A percentile compares a stretch with the other conserved stretches of the same genome.
Evolutionary conservation across 1,140 invertebrate genomes (phyloP).

Genomic region (Medauroidea extradentata): DNA sequence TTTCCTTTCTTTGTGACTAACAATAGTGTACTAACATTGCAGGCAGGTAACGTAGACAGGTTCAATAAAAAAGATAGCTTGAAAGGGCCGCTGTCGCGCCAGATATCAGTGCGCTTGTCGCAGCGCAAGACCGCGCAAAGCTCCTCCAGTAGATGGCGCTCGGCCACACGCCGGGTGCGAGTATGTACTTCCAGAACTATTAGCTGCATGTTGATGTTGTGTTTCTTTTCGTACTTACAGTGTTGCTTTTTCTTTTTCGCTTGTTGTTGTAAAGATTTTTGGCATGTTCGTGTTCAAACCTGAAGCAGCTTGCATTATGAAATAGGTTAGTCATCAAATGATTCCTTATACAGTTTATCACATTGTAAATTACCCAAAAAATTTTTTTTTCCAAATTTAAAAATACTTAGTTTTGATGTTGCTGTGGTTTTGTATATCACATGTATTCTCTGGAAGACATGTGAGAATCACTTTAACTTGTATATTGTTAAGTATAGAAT

Average conservation of each 20-base stretch:
- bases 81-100: slow-evolving; percentile 46
- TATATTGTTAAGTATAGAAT: too few relatives aligned
- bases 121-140: slow-evolving; percentile 33
- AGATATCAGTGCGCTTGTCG: slow-evolving; percentile 45
- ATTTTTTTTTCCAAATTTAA: too few relatives aligned
- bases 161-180: slow-evolving; percentile 60
- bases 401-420: too few relatives aligned
- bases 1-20: too few relatives aligned
- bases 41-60: neutral
- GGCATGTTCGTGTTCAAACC: too few relatives aligned
- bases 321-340: too few relatives aligned
- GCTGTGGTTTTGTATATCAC: too few relatives aligned
- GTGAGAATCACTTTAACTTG: too few relatives aligned
- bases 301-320: too few relatives aligned
- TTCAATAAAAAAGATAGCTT: neutral
- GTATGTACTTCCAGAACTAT: slow-evolving; percentile 41
- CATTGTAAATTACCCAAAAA: too few relatives aligned
- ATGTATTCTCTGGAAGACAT: too few relatives aligned
- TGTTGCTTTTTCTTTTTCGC: neutral
- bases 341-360: too few relatives aligned
- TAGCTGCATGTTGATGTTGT: neutral
- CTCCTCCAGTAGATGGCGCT: slow-evolving; percentile 51
- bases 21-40: slow-evolving; percentile 1
- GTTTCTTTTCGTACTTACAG: neutral
- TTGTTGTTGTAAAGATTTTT: neutral